These are phyloP conservation scores for Oscheius sp. DNA, from an alignment of 2,888 invertebrate species.

Conservation along the genomic window DNA sequence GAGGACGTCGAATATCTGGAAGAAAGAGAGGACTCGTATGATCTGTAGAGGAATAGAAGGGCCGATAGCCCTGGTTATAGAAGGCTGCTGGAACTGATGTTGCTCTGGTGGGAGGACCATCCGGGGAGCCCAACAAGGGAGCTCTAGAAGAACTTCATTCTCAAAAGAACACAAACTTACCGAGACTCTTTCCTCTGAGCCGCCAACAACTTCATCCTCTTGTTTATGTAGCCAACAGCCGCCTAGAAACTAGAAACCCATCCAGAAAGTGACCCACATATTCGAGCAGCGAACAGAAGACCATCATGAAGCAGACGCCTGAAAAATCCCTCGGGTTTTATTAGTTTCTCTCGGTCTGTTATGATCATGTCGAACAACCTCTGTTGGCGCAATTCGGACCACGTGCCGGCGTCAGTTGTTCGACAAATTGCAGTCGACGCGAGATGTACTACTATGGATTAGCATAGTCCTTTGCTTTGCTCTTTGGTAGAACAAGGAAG, in stretches of 20 bases:
- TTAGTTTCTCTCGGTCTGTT: background rate
- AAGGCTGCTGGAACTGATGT: constrained; percentile 40
- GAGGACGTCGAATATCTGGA: constrained; percentile 48
- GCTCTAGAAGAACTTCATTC: constrained; percentile 3
- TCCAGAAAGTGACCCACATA: constrained; percentile 76
- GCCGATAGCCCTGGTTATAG: constrained; percentile 60
- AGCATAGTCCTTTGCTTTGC: background rate
- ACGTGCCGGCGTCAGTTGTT: constrained; percentile 32
- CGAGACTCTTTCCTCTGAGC: constrained; percentile 48
- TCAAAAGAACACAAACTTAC: constrained; percentile 24
- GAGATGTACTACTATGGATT: background rate
- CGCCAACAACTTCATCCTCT: constrained; percentile 74
- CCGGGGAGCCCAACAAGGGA: constrained; percentile 23
- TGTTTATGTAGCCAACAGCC: constrained; percentile 95
- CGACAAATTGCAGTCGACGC: constrained; percentile 29
- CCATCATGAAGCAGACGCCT: constrained; percentile 91
- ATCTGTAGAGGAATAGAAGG: constrained; percentile 67
- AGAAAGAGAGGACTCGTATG: constrained; percentile 55
- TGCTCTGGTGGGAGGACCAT: constrained; percentile 25
- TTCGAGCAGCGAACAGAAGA: constrained; percentile 95
- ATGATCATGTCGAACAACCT: constrained; percentile 21
- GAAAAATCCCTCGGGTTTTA: constrained; percentile 37
- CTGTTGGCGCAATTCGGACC: constrained; percentile 25
- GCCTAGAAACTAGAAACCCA: constrained; percentile 76
- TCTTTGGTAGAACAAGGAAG: background rate